Percentiles rank a stretch among this genome's conserved stretches.
phyloP scores from a whole-genome alignment of 2,888 invertebrate species.

The Suillia variegata region DNA sequence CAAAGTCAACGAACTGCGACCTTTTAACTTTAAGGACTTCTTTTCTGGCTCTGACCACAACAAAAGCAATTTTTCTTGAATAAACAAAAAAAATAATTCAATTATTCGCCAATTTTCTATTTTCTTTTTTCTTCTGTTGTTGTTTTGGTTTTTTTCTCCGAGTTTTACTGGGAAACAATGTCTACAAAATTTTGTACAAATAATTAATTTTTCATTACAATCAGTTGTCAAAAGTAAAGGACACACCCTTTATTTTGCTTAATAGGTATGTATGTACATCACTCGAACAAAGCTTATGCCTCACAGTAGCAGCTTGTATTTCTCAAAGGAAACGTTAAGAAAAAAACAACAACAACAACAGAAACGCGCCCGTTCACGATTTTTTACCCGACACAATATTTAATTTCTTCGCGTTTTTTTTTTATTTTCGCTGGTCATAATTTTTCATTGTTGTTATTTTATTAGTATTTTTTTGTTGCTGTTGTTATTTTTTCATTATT shows the following conservation, averaged over 20 bases:
- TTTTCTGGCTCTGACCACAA: too few relatives aligned
- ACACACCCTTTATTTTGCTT: not conserved
- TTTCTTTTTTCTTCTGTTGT: not conserved
- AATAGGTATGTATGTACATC: too few relatives aligned
- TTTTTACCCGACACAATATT: not conserved
- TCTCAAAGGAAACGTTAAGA: too few relatives aligned
- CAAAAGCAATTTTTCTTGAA: too few relatives aligned
- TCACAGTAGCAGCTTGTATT: not conserved
- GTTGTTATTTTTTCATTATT: conserved; percentile 11
- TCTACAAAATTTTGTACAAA: not conserved
- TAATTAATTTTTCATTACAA: conserved; percentile 7
- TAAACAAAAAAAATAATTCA: not conserved
- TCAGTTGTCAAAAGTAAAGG: not conserved
- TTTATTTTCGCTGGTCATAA: not conserved
- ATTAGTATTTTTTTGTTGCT: conserved; percentile 5
- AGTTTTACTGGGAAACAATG: not conserved
- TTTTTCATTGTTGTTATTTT: conserved; percentile 7
- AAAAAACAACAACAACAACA: not conserved
- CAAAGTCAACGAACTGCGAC: too few relatives aligned
- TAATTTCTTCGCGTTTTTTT: not conserved
- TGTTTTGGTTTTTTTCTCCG: too few relatives aligned
- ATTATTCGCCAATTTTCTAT: not conserved
- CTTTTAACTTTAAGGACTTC: too few relatives aligned
- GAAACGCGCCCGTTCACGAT: not conserved
- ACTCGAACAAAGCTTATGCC: not conserved